A percentile compares a stretch with the other conserved stretches of the same genome.
phyloP scores from a whole-genome alignment of 2,113 vertebrate species.

The Zingel zingel region DNA sequence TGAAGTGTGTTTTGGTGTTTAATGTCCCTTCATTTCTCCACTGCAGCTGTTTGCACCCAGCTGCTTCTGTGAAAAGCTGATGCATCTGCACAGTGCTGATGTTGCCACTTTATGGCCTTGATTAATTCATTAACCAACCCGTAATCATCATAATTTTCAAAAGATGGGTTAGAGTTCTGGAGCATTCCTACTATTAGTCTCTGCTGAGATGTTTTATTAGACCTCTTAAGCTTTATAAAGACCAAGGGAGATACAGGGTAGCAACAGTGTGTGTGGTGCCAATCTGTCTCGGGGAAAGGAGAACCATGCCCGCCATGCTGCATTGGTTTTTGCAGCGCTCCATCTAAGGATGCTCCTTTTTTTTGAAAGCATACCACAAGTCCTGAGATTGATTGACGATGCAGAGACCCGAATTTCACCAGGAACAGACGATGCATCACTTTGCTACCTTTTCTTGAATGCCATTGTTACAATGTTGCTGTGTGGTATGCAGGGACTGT shows the following conservation, averaged over 20 bases:
- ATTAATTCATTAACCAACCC: slow-evolving; percentile 61
- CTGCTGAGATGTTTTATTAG: slow-evolving; percentile 44
- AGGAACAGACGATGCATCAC: neutral
- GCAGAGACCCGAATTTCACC: neutral
- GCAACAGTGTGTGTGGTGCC: neutral
- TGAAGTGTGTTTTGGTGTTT: slow-evolving; percentile 35
- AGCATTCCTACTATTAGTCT: slow-evolving; percentile 24
- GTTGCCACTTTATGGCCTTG: slow-evolving; percentile 38
- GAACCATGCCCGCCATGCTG: slow-evolving; percentile 24
- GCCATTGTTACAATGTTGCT: neutral
- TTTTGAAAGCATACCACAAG: neutral
- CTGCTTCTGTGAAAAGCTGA: slow-evolving; percentile 19
- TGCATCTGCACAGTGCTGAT: slow-evolving; percentile 34
- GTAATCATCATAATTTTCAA: slow-evolving; percentile 53
- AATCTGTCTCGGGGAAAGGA: slow-evolving; percentile 28
- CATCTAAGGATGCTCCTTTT: slow-evolving; percentile 5
- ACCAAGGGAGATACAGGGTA: neutral
- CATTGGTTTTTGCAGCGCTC: slow-evolving; percentile 1
- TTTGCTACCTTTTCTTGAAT: neutral
- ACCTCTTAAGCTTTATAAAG: slow-evolving; percentile 35
- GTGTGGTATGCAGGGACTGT: neutral
- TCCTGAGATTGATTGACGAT: neutral
- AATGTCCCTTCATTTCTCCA: slow-evolving; percentile 16
- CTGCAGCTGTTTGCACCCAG: slow-evolving; percentile 26
- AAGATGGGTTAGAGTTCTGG: slow-evolving; percentile 36